phyloP scores from a whole-genome alignment of 2,113 vertebrate genomes.

The Loxodonta africana region DNA sequence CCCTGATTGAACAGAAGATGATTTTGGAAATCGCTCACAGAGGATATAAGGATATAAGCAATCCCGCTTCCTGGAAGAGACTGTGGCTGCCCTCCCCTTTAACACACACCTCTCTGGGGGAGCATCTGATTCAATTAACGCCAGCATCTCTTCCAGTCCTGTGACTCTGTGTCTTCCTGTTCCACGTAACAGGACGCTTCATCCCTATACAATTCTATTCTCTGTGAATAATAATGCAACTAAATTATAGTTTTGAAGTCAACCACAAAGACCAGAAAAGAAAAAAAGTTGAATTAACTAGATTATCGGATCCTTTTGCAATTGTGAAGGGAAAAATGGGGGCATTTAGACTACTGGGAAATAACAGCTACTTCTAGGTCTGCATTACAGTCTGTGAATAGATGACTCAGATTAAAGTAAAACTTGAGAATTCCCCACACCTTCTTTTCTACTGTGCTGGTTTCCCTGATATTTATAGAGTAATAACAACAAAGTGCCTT shows the following conservation, averaged over 20 bases:
- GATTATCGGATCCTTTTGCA: slow-evolving; percentile 32
- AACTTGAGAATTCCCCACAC: background rate
- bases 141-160: background rate
- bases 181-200: background rate
- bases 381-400: background rate
- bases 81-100: rapidly evolving
- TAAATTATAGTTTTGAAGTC: slow-evolving; percentile 18
- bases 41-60: background rate
- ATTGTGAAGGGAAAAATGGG: background rate
- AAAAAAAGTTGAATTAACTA: background rate
- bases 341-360: background rate
- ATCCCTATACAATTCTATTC: background rate
- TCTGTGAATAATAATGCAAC: background rate
- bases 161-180: background rate
- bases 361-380: background rate
- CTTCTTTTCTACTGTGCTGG: no score
- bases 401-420: background rate
- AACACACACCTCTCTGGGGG: rapidly evolving
- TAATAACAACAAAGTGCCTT: no score
- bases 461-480: background rate
- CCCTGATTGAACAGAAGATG: background rate
- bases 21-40: background rate
- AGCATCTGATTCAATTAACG: background rate
- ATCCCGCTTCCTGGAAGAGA: background rate
- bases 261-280: background rate